Percentiles rank a stretch among this genome's conserved stretches.
These are phyloP conservation scores for Martes martes DNA, from an alignment of 2,113 vertebrate species.

Conservation along the genomic window DNA sequence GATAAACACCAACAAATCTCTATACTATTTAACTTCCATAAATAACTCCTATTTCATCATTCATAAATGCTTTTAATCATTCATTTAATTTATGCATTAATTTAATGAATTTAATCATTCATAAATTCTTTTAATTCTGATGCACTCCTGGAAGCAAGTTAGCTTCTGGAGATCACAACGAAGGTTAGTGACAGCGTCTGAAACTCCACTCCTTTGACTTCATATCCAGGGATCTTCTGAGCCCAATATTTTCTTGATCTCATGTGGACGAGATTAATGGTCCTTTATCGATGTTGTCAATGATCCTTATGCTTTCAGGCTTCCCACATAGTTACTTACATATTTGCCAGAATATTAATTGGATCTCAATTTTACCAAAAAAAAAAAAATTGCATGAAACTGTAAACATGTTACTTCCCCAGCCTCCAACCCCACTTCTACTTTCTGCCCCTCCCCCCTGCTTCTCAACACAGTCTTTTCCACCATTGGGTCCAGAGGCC, in stretches of 20 bases:
- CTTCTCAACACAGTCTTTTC: background rate
- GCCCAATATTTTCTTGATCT: background rate
- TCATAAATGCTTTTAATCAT: background rate
- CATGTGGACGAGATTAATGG: rapidly evolving
- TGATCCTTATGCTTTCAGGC: too few species aligned
- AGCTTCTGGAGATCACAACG: background rate
- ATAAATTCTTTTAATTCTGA: background rate
- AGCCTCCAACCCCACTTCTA: rapidly evolving
- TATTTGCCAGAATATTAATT: background rate
- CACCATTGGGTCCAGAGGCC: too few species aligned
- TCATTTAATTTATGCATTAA: too few species aligned
- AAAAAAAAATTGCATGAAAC: background rate
- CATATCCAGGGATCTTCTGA: background rate
- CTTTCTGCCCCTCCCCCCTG: background rate
- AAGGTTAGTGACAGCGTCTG: background rate
- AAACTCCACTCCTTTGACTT: background rate
- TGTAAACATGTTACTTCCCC: background rate
- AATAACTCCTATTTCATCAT: background rate
- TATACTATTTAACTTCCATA: too few species aligned
- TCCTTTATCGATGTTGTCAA: too few species aligned
- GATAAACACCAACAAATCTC: too few species aligned
- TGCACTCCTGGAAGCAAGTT: background rate
- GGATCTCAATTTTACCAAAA: background rate
- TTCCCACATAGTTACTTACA: background rate
- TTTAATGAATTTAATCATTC: background rate